These are phyloP conservation scores for Mactra quadrangularis DNA, from an alignment of 1,140 invertebrate genomes.

Conservation along the genomic window DNA sequence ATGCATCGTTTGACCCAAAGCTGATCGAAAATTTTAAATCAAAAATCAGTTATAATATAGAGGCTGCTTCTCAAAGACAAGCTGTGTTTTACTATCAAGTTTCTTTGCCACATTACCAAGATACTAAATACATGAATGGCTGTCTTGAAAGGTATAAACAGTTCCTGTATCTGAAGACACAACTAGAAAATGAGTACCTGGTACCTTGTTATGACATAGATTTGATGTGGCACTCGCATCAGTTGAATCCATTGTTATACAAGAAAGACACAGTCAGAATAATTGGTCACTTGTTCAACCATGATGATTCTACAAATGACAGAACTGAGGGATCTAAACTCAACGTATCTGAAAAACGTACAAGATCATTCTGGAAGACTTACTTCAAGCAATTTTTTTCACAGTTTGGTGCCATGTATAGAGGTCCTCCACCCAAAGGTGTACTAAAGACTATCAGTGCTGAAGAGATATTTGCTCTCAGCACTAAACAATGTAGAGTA, in stretches of 20 bases:
- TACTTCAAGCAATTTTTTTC: constrained; percentile 75
- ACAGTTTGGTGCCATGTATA: constrained; percentile 81
- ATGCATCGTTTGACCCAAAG: neutral
- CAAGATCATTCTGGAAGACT: constrained; percentile 75
- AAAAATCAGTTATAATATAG: constrained; percentile 80
- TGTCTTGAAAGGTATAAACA: constrained; percentile 84
- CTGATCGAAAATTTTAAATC: constrained; percentile 51
- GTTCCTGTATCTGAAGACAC: constrained; percentile 83
- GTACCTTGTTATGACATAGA: constrained; percentile 85
- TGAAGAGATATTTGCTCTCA: constrained; percentile 30
- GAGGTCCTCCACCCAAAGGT: constrained; percentile 74
- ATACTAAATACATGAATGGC: constrained; percentile 82
- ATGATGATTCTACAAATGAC: constrained; percentile 83
- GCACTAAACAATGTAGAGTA: neutral
- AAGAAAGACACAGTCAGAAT: constrained; percentile 81
- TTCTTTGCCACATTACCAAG: constrained; percentile 84
- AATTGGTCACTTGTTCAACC: constrained; percentile 80
- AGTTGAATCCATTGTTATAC: constrained; percentile 83
- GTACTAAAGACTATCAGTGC: constrained; percentile 63
- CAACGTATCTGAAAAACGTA: constrained; percentile 68
- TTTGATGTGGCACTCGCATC: constrained; percentile 85
- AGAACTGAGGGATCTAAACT: constrained; percentile 82
- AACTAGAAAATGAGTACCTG: constrained; percentile 82
- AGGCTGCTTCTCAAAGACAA: constrained; percentile 82
- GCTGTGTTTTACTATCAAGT: constrained; percentile 83